Conservation (phyloP, 2,113 vertebrate genomes). For the Stigmatopora argus region DNA sequence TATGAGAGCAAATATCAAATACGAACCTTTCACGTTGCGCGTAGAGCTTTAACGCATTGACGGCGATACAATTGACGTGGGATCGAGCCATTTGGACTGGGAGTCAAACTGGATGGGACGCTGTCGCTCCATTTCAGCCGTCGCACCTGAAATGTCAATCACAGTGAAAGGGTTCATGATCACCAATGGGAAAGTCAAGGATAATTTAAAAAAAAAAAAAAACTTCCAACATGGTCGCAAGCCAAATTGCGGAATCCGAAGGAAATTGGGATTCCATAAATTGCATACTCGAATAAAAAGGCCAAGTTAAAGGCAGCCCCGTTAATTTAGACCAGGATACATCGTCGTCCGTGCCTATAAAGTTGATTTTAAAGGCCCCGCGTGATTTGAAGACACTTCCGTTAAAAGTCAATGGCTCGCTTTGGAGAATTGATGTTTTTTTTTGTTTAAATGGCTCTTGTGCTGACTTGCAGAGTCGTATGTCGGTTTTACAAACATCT, state of each 20-base stretch:
- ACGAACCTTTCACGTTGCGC: background rate
- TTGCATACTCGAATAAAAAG: background rate
- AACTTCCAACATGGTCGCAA: constrained; percentile 21
- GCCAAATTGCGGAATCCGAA: constrained; percentile 15
- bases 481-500: background rate
- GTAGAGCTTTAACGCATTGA: constrained; percentile 12
- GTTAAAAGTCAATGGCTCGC: background rate
- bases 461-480: background rate
- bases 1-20: constrained; percentile 1
- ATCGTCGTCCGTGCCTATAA: background rate
- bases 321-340: background rate
- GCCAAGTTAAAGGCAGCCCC: background rate
- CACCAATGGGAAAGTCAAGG: constrained; percentile 38
- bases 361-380: background rate
- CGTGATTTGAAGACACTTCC: background rate
- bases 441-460: background rate
- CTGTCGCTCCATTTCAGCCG: no score
- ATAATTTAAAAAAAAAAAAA: constrained; percentile 43
- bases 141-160: no score
- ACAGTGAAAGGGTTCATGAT: constrained; percentile 11
- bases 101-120: no score
- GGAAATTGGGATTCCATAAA: constrained; percentile 5
- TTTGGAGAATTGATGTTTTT: background rate
- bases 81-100: no score
- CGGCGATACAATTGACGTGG: no score